A percentile compares a stretch with the other conserved stretches of the same genome.
These are phyloP conservation scores for Dendrolimus kikuchii DNA, from an alignment of 1,140 invertebrate genomes.

Conservation along the genomic window DNA sequence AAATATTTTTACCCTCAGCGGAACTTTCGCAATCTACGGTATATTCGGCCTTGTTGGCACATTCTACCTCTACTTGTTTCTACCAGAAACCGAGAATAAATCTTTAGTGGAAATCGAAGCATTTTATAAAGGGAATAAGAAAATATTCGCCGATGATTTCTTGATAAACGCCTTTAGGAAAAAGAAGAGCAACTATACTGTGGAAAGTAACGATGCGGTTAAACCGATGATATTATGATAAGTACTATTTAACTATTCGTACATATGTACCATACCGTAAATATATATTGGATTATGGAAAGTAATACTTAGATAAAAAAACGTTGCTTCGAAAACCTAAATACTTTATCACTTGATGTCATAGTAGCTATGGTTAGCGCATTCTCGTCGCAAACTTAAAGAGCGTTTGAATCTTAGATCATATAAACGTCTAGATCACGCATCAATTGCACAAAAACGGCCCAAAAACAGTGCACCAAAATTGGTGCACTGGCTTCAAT, in stretches of 20 bases:
- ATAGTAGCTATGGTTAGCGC: too few species aligned
- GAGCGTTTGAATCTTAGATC: too few species aligned
- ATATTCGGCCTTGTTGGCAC: constrained; percentile 72
- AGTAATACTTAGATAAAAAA: too few species aligned
- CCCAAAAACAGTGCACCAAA: too few species aligned
- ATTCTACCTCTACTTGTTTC: constrained; percentile 74
- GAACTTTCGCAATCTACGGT: constrained; percentile 76
- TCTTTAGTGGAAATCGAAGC: constrained; percentile 81
- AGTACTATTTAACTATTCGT: constrained; percentile 9
- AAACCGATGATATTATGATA: constrained; percentile 55
- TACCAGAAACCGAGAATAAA: constrained; percentile 87
- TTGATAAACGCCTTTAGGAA: constrained; percentile 55
- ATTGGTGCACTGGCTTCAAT: too few species aligned
- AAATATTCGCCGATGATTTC: constrained; percentile 57
- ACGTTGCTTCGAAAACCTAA: too few species aligned
- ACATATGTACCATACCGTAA: not conserved
- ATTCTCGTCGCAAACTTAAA: too few species aligned
- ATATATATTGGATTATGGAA: not conserved
- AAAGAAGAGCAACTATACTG: constrained; percentile 13
- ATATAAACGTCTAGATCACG: too few species aligned
- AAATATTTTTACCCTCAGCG: constrained; percentile 68
- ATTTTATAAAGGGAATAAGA: constrained; percentile 47
- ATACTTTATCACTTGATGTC: too few species aligned
- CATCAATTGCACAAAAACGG: too few species aligned
- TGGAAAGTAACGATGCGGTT: constrained; percentile 21